Evolutionary conservation across 2,888 invertebrate species (phyloP).

Genomic region (Coelinius sp.): DNA sequence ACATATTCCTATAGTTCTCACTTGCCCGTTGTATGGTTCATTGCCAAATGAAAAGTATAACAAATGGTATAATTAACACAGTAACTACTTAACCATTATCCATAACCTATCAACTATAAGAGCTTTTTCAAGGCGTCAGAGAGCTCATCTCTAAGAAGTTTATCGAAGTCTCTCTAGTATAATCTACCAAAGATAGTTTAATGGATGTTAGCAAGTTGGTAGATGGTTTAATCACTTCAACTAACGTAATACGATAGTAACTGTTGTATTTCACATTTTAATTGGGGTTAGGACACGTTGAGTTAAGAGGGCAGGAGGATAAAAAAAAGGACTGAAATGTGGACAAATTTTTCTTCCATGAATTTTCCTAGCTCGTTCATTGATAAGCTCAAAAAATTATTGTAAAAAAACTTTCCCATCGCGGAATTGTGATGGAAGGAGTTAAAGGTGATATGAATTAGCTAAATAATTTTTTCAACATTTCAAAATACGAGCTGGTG

Average conservation of each 20-base stretch:
- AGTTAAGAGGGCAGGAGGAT: too few relatives aligned
- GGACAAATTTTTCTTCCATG: too few relatives aligned
- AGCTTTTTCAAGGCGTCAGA: background rate
- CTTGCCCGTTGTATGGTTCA: conserved; percentile 42
- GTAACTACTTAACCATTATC: background rate
- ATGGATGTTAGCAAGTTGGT: conserved; percentile 7
- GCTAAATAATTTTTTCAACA: too few relatives aligned
- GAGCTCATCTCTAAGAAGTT: conserved; percentile 12
- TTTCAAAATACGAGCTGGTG: too few relatives aligned
- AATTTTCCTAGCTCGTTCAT: too few relatives aligned
- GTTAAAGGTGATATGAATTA: too few relatives aligned
- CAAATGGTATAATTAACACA: background rate
- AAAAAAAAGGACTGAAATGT: too few relatives aligned
- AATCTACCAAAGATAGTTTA: conserved; percentile 22
- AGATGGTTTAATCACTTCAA: conserved; percentile 14
- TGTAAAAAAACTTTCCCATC: too few relatives aligned
- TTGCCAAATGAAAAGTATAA: conserved; percentile 3
- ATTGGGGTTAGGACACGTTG: too few relatives aligned
- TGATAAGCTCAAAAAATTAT: too few relatives aligned
- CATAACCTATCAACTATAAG: conserved; percentile 16
- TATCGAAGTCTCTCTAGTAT: conserved; percentile 16
- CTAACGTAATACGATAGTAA: background rate
- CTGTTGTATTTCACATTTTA: background rate
- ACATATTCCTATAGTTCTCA: conserved; percentile 51
- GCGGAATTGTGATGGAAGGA: too few relatives aligned